Percentiles rank a stretch among this genome's conserved stretches.
These are phyloP conservation scores for Beris chalybata DNA, from an alignment of 2,888 invertebrate species.

Conservation along the genomic window DNA sequence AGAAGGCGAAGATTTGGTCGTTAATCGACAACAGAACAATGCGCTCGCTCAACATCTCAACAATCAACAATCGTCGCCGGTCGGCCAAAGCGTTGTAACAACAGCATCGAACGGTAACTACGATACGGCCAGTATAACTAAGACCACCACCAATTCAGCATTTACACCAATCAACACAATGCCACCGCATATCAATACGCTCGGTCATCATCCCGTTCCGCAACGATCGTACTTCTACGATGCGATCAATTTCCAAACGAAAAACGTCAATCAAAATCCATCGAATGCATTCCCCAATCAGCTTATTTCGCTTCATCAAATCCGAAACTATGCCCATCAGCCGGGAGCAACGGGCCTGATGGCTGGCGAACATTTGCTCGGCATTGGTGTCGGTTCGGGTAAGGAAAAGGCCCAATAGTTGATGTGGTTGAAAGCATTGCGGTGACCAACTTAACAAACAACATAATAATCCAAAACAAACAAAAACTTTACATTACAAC, in stretches of 20 bases:
- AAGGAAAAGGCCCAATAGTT: slow-evolving; percentile 42
- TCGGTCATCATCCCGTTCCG: slow-evolving; percentile 70
- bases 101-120: slow-evolving; percentile 45
- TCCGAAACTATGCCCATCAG: slow-evolving; percentile 93
- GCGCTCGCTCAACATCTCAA: slow-evolving; percentile 32
- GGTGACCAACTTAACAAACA: slow-evolving; percentile 14
- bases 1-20: slow-evolving; percentile 54
- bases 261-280: slow-evolving; percentile 65
- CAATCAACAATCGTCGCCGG: slow-evolving; percentile 44
- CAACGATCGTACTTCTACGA: slow-evolving; percentile 89
- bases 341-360: slow-evolving; percentile 71
- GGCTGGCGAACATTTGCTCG: slow-evolving; percentile 68
- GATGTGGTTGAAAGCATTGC: slow-evolving; percentile 22
- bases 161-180: slow-evolving; percentile 93
- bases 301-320: slow-evolving; percentile 93
- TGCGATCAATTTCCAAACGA: slow-evolving; percentile 85
- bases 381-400: slow-evolving; percentile 55
- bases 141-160: slow-evolving; percentile 76
- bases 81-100: slow-evolving; percentile 48
- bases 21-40: slow-evolving; percentile 49
- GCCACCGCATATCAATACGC: slow-evolving; percentile 75
- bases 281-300: slow-evolving; percentile 84
- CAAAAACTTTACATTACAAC: slow-evolving; percentile 2
- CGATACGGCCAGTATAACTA: slow-evolving; percentile 58
- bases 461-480: slow-evolving; percentile 1